A percentile compares a stretch with the other conserved stretches of the same genome.
These are phyloP conservation scores for Henicopernis longicauda DNA, from an alignment of 2,113 vertebrate species.

Conservation along the genomic window DNA sequence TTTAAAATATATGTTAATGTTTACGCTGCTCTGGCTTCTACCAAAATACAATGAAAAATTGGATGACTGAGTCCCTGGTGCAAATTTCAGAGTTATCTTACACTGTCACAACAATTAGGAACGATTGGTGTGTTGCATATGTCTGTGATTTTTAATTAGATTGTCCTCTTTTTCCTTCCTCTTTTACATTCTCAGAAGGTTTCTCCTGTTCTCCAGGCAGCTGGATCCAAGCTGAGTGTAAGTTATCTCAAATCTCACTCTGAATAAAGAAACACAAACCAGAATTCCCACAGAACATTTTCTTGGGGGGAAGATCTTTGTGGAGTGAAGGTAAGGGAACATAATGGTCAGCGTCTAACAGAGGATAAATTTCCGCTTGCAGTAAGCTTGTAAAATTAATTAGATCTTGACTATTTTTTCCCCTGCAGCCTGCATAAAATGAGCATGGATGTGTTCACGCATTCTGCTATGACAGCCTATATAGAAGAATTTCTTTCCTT, in stretches of 20 bases:
- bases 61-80: neutral
- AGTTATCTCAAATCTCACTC: neutral
- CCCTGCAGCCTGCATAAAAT: neutral
- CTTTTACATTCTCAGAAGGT: neutral
- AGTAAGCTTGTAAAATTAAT: slow-evolving; percentile 3
- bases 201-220: neutral
- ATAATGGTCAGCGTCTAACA: neutral
- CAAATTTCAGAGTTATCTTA: neutral
- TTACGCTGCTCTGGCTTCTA: neutral
- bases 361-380: neutral
- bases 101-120: neutral
- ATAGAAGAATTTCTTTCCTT: neutral
- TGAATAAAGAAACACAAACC: neutral
- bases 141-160: neutral
- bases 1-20: neutral
- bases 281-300: neutral
- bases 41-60: neutral
- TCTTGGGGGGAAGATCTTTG: neutral
- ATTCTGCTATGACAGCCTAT: neutral
- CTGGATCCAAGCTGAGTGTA: neutral
- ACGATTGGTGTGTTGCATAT: rapidly evolving
- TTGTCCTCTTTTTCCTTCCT: neutral
- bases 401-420: neutral
- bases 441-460: neutral
- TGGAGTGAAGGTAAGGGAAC: neutral